Percentiles rank a stretch among this genome's conserved stretches.
Conservation (phyloP, 2,113 vertebrate species). For the Tretioscincus oriximinensis region DNA sequence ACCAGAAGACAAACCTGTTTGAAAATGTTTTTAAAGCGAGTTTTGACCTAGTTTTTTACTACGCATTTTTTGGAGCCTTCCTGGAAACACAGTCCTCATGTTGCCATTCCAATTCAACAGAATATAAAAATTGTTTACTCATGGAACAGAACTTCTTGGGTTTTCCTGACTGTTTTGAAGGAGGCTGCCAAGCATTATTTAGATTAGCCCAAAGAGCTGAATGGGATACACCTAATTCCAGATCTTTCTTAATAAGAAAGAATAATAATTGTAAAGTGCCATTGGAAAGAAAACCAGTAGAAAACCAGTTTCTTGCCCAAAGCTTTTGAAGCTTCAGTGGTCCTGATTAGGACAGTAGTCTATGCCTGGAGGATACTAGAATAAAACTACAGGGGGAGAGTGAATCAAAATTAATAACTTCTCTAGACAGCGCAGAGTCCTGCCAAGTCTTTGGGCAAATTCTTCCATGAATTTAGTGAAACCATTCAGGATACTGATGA, state of each 20-base stretch:
- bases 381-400: no score
- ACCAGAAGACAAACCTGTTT: not conserved
- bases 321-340: constrained; percentile 52
- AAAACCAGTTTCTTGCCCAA: constrained; percentile 5
- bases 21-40: not conserved
- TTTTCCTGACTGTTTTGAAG: constrained; percentile 44
- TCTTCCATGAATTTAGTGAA: not conserved
- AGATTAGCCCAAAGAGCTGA: constrained; percentile 63
- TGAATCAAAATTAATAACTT: constrained; percentile 15
- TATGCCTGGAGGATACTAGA: constrained; percentile 53
- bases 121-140: no score
- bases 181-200: constrained; percentile 61
- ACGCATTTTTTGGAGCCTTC: not conserved
- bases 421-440: not conserved
- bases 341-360: constrained; percentile 15
- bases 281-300: constrained; percentile 47
- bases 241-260: constrained; percentile 60
- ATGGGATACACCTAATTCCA: constrained; percentile 59
- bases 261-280: not conserved
- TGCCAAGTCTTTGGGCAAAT: constrained; percentile 29
- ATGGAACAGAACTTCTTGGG: constrained; percentile 34
- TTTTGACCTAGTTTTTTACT: not conserved
- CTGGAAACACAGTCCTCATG: not conserved
- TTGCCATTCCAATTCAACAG: not conserved
- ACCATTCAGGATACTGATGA: not conserved